These are phyloP conservation scores for Odiellus spinosus DNA, from an alignment of 2,888 invertebrate species.

Conservation along the genomic window DNA sequence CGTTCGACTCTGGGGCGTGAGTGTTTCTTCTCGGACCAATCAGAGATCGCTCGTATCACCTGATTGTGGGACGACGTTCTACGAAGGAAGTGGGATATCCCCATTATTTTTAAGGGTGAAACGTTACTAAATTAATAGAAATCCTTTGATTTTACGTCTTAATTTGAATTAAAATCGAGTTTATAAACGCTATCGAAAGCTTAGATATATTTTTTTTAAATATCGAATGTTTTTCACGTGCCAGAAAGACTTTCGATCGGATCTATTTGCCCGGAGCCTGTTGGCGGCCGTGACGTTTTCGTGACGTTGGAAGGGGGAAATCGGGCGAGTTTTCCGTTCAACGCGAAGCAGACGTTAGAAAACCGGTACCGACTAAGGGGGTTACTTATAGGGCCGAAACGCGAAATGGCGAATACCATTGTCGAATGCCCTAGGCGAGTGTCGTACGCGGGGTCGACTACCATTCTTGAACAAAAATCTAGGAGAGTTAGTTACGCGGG, in stretches of 20 bases:
- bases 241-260: too few relatives aligned
- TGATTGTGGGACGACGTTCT: conserved; percentile 16
- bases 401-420: too few relatives aligned
- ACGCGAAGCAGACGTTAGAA: too few relatives aligned
- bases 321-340: conserved; percentile 9
- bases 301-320: conserved; percentile 9
- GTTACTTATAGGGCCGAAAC: too few relatives aligned
- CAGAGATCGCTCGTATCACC: conserved; percentile 10
- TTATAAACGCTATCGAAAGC: too few relatives aligned
- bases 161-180: too few relatives aligned
- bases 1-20: conserved; percentile 13
- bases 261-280: too few relatives aligned
- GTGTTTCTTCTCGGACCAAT: conserved; percentile 7
- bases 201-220: too few relatives aligned
- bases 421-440: conserved; percentile 16
- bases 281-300: conserved; percentile 12
- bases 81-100: conserved; percentile 13
- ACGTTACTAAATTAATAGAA: not conserved
- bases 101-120: conserved; percentile 2
- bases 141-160: too few relatives aligned
- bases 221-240: too few relatives aligned
- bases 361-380: too few relatives aligned
- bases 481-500: conserved; percentile 14
- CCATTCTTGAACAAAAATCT: conserved; percentile 14
- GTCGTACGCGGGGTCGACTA: conserved; percentile 16